Percentiles rank a stretch among this genome's conserved stretches.
Evolutionary conservation across 2,797 vertebrate genomes (phyloP).

Genomic region (Parauchenoglanis punctatus): DNA sequence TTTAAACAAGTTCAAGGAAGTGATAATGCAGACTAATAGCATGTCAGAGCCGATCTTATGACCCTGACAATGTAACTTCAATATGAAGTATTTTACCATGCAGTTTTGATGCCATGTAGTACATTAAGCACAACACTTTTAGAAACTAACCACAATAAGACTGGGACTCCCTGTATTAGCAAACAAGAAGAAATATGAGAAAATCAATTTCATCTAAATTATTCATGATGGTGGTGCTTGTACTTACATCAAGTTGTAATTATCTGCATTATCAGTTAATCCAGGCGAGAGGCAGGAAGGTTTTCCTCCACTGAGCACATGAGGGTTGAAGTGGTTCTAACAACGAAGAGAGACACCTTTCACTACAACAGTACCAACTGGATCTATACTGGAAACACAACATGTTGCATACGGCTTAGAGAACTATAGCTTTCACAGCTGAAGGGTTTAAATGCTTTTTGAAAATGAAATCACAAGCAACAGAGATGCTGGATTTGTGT

Average conservation of each 20-base stretch:
- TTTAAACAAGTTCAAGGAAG: background rate
- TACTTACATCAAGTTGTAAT: slow-evolving; percentile 46
- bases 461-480: background rate
- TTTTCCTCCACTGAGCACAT: background rate
- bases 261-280: slow-evolving; percentile 35
- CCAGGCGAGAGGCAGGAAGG: background rate
- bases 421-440: background rate
- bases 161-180: slow-evolving; percentile 1
- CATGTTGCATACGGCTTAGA: background rate
- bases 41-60: background rate
- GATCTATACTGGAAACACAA: background rate
- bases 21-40: background rate
- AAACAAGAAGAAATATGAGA: slow-evolving; percentile 35
- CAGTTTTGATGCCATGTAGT: background rate
- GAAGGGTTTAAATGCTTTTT: background rate
- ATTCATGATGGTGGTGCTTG: slow-evolving; percentile 32
- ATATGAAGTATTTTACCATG: background rate
- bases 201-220: slow-evolving; percentile 49
- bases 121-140: slow-evolving; percentile 8
- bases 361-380: background rate
- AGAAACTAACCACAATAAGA: slow-evolving; percentile 24
- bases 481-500: background rate
- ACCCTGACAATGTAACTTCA: background rate
- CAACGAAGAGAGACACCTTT: background rate
- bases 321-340: background rate